Percentiles rank a stretch among this genome's conserved stretches.
Conservation (phyloP, 2,113 vertebrate genomes). For the Lasiurus cinereus region DNA sequence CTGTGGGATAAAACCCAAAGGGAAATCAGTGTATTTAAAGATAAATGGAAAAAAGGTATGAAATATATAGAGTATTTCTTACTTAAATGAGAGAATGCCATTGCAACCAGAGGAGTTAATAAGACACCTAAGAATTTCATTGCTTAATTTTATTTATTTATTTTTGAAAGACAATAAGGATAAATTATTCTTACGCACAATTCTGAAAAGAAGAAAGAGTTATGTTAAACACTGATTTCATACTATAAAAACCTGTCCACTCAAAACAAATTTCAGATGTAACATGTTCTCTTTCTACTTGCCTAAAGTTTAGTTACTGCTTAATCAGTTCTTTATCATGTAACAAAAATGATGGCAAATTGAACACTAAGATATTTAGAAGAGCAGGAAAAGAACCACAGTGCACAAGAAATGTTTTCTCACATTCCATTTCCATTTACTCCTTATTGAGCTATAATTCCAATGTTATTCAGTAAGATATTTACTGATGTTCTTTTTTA, state of each 20-base stretch:
- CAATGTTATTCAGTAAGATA: neutral
- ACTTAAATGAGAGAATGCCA: constrained; percentile 31
- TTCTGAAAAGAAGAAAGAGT: constrained; percentile 14
- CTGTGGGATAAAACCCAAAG: neutral
- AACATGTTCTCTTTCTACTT: neutral
- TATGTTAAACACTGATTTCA: constrained; percentile 6
- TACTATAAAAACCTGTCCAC: neutral
- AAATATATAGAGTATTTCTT: neutral
- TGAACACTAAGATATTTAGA: neutral
- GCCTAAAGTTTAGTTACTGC: neutral
- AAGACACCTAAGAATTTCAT: neutral
- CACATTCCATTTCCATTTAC: neutral
- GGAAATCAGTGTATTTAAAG: constrained; percentile 16
- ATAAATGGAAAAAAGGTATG: constrained; percentile 28
- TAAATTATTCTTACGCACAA: constrained; percentile 31
- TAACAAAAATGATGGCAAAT: neutral
- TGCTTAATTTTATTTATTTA: neutral
- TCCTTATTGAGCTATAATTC: neutral
- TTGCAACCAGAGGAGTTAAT: neutral
- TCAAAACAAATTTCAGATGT: neutral
- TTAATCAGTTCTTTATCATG: neutral
- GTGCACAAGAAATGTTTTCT: neutral
- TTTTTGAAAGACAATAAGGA: constrained; percentile 26
- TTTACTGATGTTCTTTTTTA: neutral
- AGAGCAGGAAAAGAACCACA: neutral